Conservation (phyloP, 2,888 invertebrate species). For the Cyaniris semiargus region DNA sequence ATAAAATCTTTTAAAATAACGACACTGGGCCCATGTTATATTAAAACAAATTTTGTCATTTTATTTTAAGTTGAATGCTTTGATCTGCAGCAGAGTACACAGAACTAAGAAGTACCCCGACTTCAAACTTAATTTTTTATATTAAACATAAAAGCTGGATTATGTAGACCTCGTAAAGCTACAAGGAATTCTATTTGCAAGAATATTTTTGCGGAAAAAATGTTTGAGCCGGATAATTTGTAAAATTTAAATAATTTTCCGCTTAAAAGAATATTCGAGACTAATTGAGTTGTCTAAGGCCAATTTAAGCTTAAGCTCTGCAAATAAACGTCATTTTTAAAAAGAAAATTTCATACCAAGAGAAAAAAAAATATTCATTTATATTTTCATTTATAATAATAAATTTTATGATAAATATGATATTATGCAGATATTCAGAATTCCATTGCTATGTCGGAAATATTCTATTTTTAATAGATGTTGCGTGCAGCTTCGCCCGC, state of each 20-base stretch:
- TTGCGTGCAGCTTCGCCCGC: too few relatives aligned
- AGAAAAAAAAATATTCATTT: not conserved
- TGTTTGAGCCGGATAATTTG: conserved; percentile 24
- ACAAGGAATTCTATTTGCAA: not conserved
- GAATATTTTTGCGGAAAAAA: conserved; percentile 27
- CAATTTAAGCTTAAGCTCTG: not conserved
- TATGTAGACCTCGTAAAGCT: not conserved
- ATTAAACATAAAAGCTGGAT: not conserved
- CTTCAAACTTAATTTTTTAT: too few relatives aligned
- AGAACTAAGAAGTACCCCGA: too few relatives aligned
- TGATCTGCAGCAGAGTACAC: too few relatives aligned
- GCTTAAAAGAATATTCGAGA: not conserved
- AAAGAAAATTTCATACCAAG: not conserved
- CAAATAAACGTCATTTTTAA: not conserved
- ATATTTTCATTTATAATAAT: not conserved
- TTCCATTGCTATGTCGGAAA: too few relatives aligned
- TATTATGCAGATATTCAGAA: too few relatives aligned
- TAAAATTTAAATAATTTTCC: conserved; percentile 25
- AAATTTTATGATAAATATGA: too few relatives aligned
- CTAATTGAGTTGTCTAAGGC: conserved; percentile 15
- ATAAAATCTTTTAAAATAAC: too few relatives aligned
- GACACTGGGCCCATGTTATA: too few relatives aligned
- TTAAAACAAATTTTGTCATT: too few relatives aligned
- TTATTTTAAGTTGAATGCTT: too few relatives aligned
- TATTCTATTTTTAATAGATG: too few relatives aligned